Conservation (phyloP, 2,888 invertebrate species). For the Entomobrya multifasciata region DNA sequence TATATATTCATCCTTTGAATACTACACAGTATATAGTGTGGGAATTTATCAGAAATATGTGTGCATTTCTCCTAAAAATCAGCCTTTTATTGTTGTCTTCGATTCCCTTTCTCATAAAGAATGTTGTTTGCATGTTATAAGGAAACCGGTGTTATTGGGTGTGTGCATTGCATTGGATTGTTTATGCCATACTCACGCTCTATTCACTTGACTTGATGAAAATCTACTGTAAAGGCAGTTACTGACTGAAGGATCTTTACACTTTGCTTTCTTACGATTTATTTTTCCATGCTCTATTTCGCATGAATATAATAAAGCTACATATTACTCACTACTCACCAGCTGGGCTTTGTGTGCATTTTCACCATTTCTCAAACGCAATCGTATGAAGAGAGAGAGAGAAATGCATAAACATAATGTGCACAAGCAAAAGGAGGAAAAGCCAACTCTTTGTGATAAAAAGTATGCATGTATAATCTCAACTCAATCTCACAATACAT, state of each 20-base stretch:
- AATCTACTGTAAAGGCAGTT: constrained; percentile 48
- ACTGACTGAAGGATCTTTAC: no score
- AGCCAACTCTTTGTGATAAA: neutral
- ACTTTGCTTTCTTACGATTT: constrained; percentile 39
- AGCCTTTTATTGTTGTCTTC: neutral
- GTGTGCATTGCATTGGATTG: neutral
- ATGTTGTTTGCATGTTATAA: constrained; percentile 16
- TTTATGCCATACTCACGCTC: constrained; percentile 25
- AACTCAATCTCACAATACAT: no score
- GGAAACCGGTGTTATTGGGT: neutral
- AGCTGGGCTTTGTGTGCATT: constrained; percentile 24
- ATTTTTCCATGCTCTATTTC: constrained; percentile 49
- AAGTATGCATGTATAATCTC: no score
- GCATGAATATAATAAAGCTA: constrained; percentile 43
- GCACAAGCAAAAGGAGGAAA: neutral
- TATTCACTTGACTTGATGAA: constrained; percentile 40
- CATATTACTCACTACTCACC: neutral
- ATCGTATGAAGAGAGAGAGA: constrained; percentile 6
- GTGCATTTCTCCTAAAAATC: constrained; percentile 17
- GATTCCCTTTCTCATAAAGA: neutral
- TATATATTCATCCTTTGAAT: neutral
- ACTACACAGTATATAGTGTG: neutral
- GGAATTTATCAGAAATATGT: constrained; percentile 31
- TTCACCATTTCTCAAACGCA: constrained; percentile 28
- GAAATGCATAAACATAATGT: neutral